Evolutionary conservation across 2,888 invertebrate species (phyloP), one percentile per base, ranked within the genome.

Genomic region (Lapara coniferarum): DNA sequence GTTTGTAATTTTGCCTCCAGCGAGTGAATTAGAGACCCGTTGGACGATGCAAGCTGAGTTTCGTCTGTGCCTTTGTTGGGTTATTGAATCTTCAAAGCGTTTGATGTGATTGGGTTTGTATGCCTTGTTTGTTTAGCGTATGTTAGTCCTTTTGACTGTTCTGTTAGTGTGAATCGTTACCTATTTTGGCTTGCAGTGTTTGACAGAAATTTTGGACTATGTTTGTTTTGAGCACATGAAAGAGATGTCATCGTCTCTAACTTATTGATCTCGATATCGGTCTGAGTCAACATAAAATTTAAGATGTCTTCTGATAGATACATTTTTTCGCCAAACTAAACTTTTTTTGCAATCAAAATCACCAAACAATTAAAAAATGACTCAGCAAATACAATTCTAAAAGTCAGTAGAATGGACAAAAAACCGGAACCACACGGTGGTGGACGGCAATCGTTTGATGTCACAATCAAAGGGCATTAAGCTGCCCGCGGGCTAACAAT

Each of bases 1-100:
- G 74, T 81, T 79, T 77, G 79, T 79, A 78, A 78, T 78, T 77
- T 75, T 71, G 73, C 75, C 52, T 52, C 49, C 10, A 6, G 30
- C 46, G 63, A 16, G 58, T 58, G 46, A 6, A 44, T 55, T 55
- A 19, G 55, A 55, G 55, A 2, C 55, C 55, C 55, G 55, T 19
- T 19, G 55, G 55, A 55, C 19, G 55, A 3, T 12, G 55, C 19
- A 55, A 55, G 19, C 55, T 55, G 55, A 19, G 19, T 16, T 16
- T 37, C 37, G 37, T 37, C 37, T 37, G 37, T 37, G 37, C 37
- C 37, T 37, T 37, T 37, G 37, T 37, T 37, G 37, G 37, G 37
- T 37, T 37, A 37, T 53, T 55, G 19, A 19, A 19, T 37, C 37
- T 37, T 37, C 37, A 55, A 10, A 55, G 10, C 19, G 55, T 52